Evolutionary conservation across 2,113 vertebrate genomes (phyloP).

Genomic region (Tachuris rubrigastra): DNA sequence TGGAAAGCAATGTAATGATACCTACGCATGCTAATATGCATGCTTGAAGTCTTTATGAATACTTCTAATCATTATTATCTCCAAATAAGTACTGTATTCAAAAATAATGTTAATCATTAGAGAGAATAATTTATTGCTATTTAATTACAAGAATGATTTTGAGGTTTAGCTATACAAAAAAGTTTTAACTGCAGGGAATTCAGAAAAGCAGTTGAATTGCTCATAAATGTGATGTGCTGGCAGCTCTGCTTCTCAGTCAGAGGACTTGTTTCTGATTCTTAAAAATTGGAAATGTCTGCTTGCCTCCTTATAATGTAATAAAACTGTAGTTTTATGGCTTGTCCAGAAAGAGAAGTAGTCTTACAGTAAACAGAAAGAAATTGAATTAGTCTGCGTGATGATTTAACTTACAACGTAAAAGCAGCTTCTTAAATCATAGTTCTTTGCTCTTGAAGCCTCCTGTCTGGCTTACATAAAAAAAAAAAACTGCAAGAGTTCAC

Average conservation of each 20-base stretch:
- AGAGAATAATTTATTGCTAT: not conserved
- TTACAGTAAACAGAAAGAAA: constrained; percentile 38
- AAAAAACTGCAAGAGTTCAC: not conserved
- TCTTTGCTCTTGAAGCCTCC: not conserved
- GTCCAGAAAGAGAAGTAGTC: constrained; percentile 31
- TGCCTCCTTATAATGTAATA: constrained; percentile 36
- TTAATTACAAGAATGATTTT: constrained; percentile 37
- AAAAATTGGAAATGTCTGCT: constrained; percentile 32
- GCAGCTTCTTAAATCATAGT: constrained; percentile 1
- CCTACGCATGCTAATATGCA: not conserved
- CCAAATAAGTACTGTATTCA: not conserved
- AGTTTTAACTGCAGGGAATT: constrained; percentile 50
- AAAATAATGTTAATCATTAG: not conserved
- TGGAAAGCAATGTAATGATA: not conserved
- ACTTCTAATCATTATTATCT: not conserved
- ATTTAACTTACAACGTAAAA: constrained; percentile 32
- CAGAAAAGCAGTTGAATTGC: constrained; percentile 32
- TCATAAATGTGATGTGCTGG: constrained; percentile 43
- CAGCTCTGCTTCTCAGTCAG: not conserved
- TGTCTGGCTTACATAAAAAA: not conserved
- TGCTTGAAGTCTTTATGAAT: not conserved
- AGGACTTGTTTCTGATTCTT: constrained; percentile 19
- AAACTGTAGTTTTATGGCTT: constrained; percentile 33
- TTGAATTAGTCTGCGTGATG: constrained; percentile 29
- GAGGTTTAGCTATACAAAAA: constrained; percentile 20